phyloP scores from a whole-genome alignment of 2,888 invertebrate species.

The Byasa hedistus region DNA sequence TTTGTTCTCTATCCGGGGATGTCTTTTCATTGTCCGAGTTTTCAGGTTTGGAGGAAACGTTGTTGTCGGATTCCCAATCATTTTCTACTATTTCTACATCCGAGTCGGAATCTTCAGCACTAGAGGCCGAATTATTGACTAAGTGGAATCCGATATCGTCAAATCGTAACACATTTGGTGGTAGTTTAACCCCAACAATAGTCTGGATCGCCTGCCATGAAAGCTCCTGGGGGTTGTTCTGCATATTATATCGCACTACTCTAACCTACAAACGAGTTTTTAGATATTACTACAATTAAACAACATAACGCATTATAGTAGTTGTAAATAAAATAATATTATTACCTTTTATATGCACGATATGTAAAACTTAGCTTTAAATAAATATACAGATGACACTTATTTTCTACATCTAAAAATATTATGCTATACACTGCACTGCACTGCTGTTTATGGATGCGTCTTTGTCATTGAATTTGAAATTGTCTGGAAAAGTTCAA shows the following conservation, averaged over 20 bases:
- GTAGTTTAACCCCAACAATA: constrained; percentile 79
- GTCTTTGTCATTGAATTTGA: constrained; percentile 38
- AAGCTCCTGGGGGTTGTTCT: constrained; percentile 81
- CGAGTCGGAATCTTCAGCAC: constrained; percentile 75
- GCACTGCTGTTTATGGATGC: constrained; percentile 36
- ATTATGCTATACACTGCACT: constrained; percentile 66
- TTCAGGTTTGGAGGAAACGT: constrained; percentile 70
- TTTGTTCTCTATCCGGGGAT: constrained; percentile 69
- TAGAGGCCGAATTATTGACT: constrained; percentile 70
- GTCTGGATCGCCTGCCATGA: constrained; percentile 80
- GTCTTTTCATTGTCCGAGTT: constrained; percentile 74
- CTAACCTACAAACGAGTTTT: constrained; percentile 79
- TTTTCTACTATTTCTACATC: constrained; percentile 78
- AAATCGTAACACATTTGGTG: constrained; percentile 75
- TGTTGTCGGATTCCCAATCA: constrained; percentile 76
- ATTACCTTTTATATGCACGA: constrained; percentile 69
- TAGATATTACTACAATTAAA: constrained; percentile 60
- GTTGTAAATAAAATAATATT: constrained; percentile 40
- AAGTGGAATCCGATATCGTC: constrained; percentile 77
- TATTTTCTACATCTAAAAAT: constrained; percentile 80
- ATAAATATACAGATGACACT: constrained; percentile 69
- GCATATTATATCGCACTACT: constrained; percentile 80
- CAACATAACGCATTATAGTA: constrained; percentile 34
- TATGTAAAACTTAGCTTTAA: constrained; percentile 49
- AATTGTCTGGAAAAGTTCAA: constrained; percentile 27